phyloP scores from a whole-genome alignment of 2,888 invertebrate genomes.

The Resseliella maxima region DNA sequence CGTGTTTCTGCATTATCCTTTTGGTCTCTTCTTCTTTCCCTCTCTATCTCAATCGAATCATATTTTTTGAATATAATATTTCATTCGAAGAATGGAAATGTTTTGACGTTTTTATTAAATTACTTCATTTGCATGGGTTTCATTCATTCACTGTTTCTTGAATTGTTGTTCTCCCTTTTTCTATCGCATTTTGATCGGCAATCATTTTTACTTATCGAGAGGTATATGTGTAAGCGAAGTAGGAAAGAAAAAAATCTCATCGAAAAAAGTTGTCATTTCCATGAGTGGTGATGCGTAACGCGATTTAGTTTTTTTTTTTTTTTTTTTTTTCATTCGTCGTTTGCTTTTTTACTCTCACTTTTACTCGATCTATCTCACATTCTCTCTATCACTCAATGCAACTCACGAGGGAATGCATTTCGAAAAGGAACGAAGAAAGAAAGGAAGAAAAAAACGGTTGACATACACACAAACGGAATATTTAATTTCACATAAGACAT shows the following conservation, averaged over 20 bases:
- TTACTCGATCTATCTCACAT: too few species aligned
- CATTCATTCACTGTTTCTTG: neutral
- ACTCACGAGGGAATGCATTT: constrained; percentile 10
- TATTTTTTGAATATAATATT: neutral
- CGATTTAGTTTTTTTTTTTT: neutral
- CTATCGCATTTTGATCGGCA: neutral
- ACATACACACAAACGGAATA: neutral
- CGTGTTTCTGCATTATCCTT: neutral
- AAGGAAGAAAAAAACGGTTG: neutral
- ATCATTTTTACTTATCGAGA: neutral
- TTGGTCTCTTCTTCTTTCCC: neutral
- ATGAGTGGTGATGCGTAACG: constrained; percentile 51
- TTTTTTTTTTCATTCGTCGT: too few species aligned
- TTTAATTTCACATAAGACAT: neutral
- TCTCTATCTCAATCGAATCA: neutral
- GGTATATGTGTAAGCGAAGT: neutral
- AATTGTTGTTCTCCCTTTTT: too few species aligned
- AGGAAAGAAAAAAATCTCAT: neutral
- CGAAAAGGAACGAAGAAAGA: neutral
- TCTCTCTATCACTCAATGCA: too few species aligned
- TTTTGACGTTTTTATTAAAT: constrained; percentile 55
- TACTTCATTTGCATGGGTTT: constrained; percentile 54
- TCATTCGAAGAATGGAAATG: constrained; percentile 54
- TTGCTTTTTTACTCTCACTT: too few species aligned
- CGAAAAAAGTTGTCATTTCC: constrained; percentile 44